Conservation (phyloP, 2,797 vertebrate species). For the Heliangelus exortis region DNA sequence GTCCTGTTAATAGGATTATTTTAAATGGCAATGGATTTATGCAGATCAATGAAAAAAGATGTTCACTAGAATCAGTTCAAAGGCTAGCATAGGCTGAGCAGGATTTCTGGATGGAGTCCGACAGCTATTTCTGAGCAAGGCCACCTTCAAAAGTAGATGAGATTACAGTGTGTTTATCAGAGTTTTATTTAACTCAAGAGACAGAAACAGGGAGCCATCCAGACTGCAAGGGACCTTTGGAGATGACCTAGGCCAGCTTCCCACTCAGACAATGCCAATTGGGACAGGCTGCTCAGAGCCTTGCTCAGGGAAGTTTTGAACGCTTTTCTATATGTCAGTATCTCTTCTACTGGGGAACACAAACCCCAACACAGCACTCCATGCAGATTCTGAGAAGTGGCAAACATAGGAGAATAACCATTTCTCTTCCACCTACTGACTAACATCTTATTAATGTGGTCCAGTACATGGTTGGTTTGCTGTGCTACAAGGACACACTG, state of each 20-base stretch:
- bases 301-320: neutral
- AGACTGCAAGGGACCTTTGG: neutral
- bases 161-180: neutral
- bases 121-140: neutral
- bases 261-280: neutral
- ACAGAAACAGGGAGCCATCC: neutral
- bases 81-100: neutral
- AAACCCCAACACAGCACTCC: neutral
- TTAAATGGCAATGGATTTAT: neutral
- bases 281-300: neutral
- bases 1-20: neutral
- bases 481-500: neutral
- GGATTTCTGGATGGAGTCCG: neutral
- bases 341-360: neutral
- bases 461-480: neutral
- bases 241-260: neutral
- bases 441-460: neutral
- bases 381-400: neutral
- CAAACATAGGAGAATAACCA: neutral
- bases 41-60: neutral
- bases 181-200: neutral
- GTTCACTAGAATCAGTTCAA: neutral
- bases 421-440: neutral
- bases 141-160: neutral
- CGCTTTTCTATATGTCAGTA: neutral